phyloP scores from a whole-genome alignment of 2,888 invertebrate genomes.

The Erebia epiphron region DNA sequence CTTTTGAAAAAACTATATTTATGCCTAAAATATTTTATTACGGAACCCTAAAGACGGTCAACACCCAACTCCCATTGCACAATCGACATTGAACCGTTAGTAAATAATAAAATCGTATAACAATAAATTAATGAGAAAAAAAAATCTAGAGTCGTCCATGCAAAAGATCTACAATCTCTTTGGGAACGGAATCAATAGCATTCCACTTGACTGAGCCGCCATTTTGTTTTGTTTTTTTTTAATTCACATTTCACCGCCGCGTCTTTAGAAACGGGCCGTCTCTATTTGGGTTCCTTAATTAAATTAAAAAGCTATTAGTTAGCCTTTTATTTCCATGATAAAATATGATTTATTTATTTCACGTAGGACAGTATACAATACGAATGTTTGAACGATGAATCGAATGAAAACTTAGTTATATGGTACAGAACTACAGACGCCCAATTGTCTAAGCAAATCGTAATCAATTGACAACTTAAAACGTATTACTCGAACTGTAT shows the following conservation, averaged over 20 bases:
- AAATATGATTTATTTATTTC: no score
- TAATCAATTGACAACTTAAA: no score
- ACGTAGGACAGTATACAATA: no score
- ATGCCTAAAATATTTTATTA: no score
- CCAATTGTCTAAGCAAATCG: no score
- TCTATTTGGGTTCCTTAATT: constrained; percentile 41
- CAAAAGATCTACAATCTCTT: constrained; percentile 56
- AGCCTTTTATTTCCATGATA: neutral
- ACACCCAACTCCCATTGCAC: constrained; percentile 10
- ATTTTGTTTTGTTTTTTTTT: constrained; percentile 55
- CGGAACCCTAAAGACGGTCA: no score
- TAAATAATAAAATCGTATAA: constrained; percentile 28
- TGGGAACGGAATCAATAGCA: constrained; percentile 64
- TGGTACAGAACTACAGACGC: no score
- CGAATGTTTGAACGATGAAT: no score
- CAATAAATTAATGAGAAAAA: constrained; percentile 15
- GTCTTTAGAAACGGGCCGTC: constrained; percentile 43
- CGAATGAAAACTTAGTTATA: no score
- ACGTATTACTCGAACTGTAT: no score
- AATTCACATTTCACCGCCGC: constrained; percentile 52
- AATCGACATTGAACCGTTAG: neutral
- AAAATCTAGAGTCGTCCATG: constrained; percentile 50
- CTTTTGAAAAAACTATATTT: no score
- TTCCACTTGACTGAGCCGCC: constrained; percentile 67
- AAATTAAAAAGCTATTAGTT: constrained; percentile 22